Evolutionary conservation across 1,140 invertebrate species (phyloP).

Genomic region (Hypsibius dujardini): DNA sequence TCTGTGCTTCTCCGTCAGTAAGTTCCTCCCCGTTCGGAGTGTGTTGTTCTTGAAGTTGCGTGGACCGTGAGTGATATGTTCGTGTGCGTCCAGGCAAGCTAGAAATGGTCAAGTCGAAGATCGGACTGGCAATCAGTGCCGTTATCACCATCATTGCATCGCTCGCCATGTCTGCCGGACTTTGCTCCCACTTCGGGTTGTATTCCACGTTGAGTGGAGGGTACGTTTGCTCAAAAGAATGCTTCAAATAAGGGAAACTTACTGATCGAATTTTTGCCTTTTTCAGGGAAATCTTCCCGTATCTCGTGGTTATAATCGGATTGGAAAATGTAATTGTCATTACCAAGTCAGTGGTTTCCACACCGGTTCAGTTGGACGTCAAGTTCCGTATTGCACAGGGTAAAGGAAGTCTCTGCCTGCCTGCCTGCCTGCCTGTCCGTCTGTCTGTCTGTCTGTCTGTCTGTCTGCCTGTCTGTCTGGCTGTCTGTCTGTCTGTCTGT

Average conservation of each 20-base stretch:
- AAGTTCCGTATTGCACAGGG: slow-evolving; percentile 83
- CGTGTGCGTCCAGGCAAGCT: slow-evolving; percentile 39
- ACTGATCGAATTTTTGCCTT: slow-evolving; percentile 18
- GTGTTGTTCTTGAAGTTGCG: no score
- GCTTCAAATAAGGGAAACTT: neutral
- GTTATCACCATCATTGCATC: slow-evolving; percentile 70
- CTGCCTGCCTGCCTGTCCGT: no score
- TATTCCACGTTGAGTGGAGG: slow-evolving; percentile 39
- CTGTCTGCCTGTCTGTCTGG: no score
- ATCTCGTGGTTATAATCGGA: slow-evolving; percentile 79
- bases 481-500: no score
- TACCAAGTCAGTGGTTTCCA: slow-evolving; percentile 81
- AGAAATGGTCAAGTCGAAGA: slow-evolving; percentile 74
- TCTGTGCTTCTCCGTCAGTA: slow-evolving; percentile 80
- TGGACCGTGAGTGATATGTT: neutral
- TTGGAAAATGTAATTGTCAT: slow-evolving; percentile 86
- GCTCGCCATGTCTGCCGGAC: slow-evolving; percentile 73
- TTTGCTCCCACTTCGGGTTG: slow-evolving; percentile 73
- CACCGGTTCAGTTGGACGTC: slow-evolving; percentile 70
- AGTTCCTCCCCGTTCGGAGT: slow-evolving; percentile 32
- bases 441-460: no score
- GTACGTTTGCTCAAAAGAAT: slow-evolving; percentile 18
- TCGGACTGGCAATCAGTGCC: slow-evolving; percentile 70
- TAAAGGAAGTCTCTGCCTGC: slow-evolving; percentile 22
- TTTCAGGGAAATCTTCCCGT: slow-evolving; percentile 61